Conservation (phyloP, 2,113 vertebrate genomes). For the Anas platyrhynchos region DNA sequence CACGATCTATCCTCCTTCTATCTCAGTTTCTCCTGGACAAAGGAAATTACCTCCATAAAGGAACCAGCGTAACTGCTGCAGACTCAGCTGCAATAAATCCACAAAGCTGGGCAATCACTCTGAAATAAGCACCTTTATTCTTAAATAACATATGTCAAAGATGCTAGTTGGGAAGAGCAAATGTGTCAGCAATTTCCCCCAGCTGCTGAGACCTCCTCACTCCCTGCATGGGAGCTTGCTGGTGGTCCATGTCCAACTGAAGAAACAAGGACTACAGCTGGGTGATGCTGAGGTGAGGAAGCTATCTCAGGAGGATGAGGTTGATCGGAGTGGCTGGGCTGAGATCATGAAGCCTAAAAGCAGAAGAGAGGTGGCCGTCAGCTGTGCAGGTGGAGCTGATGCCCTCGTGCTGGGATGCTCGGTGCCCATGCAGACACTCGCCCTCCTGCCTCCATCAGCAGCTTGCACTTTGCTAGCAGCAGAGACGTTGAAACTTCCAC, state of each 20-base stretch:
- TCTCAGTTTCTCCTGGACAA: neutral
- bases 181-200: neutral
- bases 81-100: neutral
- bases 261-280: neutral
- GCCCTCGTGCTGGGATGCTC: fast-evolving
- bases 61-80: neutral
- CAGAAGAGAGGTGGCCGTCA: neutral
- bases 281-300: fast-evolving
- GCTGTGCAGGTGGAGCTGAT: fast-evolving
- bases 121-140: neutral
- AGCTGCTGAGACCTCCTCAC: neutral
- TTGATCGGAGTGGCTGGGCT: neutral
- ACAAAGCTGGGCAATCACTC: neutral
- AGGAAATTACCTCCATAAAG: neutral
- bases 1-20: neutral
- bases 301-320: neutral
- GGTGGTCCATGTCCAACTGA: neutral
- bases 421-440: neutral
- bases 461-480: neutral
- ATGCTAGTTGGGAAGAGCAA: neutral
- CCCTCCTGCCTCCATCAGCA: neutral
- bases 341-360: neutral
- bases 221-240: fast-evolving
- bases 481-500: neutral
- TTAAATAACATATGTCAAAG: neutral